Evolutionary conservation across 1,140 invertebrate genomes (phyloP), one percentile per base, ranked within the genome.

Genomic region (Drosophila willistoni): DNA sequence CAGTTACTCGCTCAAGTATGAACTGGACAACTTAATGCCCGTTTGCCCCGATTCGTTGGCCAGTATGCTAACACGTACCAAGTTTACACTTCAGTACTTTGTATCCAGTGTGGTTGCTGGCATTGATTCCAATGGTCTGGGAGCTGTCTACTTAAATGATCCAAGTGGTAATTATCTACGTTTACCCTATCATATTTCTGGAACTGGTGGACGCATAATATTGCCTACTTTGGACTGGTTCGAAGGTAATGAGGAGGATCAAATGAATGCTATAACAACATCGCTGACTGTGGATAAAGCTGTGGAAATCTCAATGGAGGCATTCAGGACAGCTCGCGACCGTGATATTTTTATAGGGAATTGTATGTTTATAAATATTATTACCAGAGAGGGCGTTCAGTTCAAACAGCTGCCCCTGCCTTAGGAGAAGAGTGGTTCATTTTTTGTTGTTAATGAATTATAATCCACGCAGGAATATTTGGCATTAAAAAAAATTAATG

Each of bases 261-360:
- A 3, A 0, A 95, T 44, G 96, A 96, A 81, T 99, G 99, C 92
- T 96, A 98, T 99, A 2, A 94, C 95, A 7, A 92, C 94, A 79
- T 97, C 98, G 3, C 3, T 39, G 10, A 39, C 36, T 13, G 3
- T 39, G 12, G 36, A 39, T 55, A 95, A 95, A 77, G 98, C 98
- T 5, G 90, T 98, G 9, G 93, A 94, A 19, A 93, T 99, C 12
- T 93, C 99, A 3, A 98, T 98, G 83, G 99, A 99, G 94, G 96
- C 96, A 0, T 99, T 99, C 90, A 98, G 98, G 71, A 98, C 98
- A 61, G 98, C 98, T 41, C 96, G 98, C 61, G 98, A 99, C 91
- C 94, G 99, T 92, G 98, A 99, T 92, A 99, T 99, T 77, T 96
- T 98, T 83, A 99, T 98, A 84, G 99, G 99, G 65, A 99, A 99